Evolutionary conservation across 1,140 invertebrate genomes (phyloP).

Genomic region (Dendrolimus punctatus): DNA sequence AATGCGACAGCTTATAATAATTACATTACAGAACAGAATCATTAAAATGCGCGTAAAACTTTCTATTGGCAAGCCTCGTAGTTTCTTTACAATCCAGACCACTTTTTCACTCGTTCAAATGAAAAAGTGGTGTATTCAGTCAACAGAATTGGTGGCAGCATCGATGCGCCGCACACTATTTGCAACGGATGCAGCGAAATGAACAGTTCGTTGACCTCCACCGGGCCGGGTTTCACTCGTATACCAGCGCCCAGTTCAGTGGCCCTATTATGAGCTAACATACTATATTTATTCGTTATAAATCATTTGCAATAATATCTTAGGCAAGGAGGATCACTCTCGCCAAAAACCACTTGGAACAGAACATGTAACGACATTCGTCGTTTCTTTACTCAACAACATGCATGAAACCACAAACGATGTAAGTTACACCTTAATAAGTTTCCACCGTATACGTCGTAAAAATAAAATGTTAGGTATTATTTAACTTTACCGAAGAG

Average conservation of each 20-base stretch:
- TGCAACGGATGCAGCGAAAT: conserved; percentile 71
- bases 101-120: conserved; percentile 47
- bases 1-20: conserved; percentile 2
- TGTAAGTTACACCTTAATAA: too few relatives aligned
- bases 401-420: too few relatives aligned
- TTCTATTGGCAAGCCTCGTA: conserved; percentile 46
- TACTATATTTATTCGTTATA: conserved; percentile 14
- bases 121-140: conserved; percentile 47
- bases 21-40: conserved; percentile 5
- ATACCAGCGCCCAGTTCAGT: conserved; percentile 60
- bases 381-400: too few relatives aligned
- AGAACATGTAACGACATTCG: too few relatives aligned
- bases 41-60: conserved; percentile 29
- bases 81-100: conserved; percentile 41
- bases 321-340: background rate
- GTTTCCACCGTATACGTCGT: too few relatives aligned
- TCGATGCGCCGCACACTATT: conserved; percentile 61
- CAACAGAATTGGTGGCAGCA: conserved; percentile 57
- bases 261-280: conserved; percentile 52
- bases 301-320: conserved; percentile 4
- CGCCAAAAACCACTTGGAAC: too few relatives aligned
- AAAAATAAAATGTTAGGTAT: too few relatives aligned
- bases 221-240: conserved; percentile 62
- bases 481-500: too few relatives aligned
- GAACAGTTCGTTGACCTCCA: conserved; percentile 64